Evolutionary conservation across 2,113 vertebrate genomes (phyloP).

Genomic region (Misgurnus anguillicaudatus): DNA sequence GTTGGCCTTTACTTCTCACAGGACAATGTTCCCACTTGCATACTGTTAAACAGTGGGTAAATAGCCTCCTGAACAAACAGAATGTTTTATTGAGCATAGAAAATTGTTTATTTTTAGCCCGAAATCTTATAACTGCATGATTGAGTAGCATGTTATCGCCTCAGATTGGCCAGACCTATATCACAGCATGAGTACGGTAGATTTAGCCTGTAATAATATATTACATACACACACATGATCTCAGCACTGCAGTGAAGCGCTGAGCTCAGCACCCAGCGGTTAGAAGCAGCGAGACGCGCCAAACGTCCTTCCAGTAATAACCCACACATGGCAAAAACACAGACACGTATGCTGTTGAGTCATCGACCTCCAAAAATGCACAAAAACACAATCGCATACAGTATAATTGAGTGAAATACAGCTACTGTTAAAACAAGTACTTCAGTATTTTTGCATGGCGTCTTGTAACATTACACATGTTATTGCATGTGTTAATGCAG

Average conservation of each 20-base stretch:
- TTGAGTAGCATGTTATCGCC: slow-evolving; percentile 21
- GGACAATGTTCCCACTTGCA: too few relatives aligned
- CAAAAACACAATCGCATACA: too few relatives aligned
- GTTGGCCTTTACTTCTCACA: too few relatives aligned
- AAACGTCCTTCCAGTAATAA: slow-evolving; percentile 74
- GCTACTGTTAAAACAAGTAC: too few relatives aligned
- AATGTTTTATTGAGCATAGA: background rate
- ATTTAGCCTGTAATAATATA: slow-evolving; percentile 69
- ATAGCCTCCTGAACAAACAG: too few relatives aligned
- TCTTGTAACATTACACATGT: too few relatives aligned
- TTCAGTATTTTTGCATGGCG: too few relatives aligned
- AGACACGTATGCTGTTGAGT: slow-evolving; percentile 55
- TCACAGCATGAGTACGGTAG: slow-evolving; percentile 56
- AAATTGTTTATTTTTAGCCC: slow-evolving; percentile 5
- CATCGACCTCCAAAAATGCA: background rate
- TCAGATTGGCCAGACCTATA: slow-evolving; percentile 63
- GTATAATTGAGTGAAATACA: too few relatives aligned
- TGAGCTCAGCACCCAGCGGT: slow-evolving; percentile 71
- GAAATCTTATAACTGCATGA: slow-evolving; percentile 9
- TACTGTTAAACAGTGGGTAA: too few relatives aligned
- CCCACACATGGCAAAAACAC: slow-evolving; percentile 68
- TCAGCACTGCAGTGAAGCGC: slow-evolving; percentile 49
- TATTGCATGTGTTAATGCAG: too few relatives aligned
- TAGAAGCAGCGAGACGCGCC: slow-evolving; percentile 64
- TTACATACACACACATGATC: slow-evolving; percentile 39